phyloP scores from a whole-genome alignment of 2,113 vertebrate species.

The Stictonetta naevosa region DNA sequence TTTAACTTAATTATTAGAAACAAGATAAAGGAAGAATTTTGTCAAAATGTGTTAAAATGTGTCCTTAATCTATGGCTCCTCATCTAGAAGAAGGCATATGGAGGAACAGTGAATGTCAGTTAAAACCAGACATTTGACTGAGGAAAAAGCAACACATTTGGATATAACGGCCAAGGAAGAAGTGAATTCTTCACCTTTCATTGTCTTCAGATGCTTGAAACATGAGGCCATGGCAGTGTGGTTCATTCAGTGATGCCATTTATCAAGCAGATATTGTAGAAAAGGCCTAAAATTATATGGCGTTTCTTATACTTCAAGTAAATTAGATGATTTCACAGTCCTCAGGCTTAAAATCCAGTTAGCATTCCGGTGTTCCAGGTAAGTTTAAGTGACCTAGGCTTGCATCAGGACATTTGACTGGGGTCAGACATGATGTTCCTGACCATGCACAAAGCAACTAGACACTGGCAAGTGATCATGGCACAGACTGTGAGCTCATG shows the following conservation, averaged over 20 bases:
- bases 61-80: neutral
- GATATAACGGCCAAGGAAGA: neutral
- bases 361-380: neutral
- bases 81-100: neutral
- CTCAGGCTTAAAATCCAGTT: neutral
- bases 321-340: neutral
- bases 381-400: neutral
- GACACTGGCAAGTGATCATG: neutral
- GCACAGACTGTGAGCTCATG: neutral
- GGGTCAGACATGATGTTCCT: neutral
- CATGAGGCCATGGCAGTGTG: neutral
- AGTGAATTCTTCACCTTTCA: neutral
- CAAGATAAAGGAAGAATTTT: neutral
- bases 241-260: neutral
- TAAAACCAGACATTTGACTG: neutral
- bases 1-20: neutral
- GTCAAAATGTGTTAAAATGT: neutral
- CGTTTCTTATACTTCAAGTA: neutral
- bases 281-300: neutral
- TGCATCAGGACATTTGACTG: neutral
- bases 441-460: neutral
- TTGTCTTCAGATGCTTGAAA: neutral
- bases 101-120: neutral
- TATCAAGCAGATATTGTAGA: neutral
- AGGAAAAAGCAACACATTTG: neutral